A percentile compares a stretch with the other conserved stretches of the same genome.
phyloP scores from a whole-genome alignment of 2,113 vertebrate genomes.

The Taxidea taxus region DNA sequence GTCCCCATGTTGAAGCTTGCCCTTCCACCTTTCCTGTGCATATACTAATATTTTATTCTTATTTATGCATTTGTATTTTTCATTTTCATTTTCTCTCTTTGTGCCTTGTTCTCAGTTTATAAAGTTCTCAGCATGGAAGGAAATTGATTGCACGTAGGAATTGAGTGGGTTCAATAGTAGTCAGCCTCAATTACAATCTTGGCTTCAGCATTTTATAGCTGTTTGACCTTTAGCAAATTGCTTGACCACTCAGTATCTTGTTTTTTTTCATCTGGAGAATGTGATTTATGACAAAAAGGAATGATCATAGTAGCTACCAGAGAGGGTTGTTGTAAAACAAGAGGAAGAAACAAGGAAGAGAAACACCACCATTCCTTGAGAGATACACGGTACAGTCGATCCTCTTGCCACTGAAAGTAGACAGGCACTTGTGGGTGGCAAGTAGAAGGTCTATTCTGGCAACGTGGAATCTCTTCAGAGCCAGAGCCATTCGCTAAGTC shows the following conservation, averaged over 20 bases:
- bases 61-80: not conserved
- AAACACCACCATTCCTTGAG: not conserved
- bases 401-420: not conserved
- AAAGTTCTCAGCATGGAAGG: not conserved
- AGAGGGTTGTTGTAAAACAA: not conserved
- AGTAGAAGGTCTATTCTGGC: not conserved
- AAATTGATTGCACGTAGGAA: not conserved
- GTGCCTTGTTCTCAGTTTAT: not conserved
- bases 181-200: not conserved
- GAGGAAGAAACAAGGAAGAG: not conserved
- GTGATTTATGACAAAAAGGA: not conserved
- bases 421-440: not conserved
- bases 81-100: not conserved
- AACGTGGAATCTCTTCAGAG: not conserved
- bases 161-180: not conserved
- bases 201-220: not conserved
- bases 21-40: not conserved
- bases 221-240: not conserved
- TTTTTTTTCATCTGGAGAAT: not conserved
- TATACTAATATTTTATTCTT: not conserved
- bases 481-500: not conserved
- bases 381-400: not conserved
- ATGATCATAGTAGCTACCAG: not conserved
- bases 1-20: not conserved
- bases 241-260: not conserved